Conservation (phyloP, 2,888 invertebrate species). For the Calephelis perditalis region DNA sequence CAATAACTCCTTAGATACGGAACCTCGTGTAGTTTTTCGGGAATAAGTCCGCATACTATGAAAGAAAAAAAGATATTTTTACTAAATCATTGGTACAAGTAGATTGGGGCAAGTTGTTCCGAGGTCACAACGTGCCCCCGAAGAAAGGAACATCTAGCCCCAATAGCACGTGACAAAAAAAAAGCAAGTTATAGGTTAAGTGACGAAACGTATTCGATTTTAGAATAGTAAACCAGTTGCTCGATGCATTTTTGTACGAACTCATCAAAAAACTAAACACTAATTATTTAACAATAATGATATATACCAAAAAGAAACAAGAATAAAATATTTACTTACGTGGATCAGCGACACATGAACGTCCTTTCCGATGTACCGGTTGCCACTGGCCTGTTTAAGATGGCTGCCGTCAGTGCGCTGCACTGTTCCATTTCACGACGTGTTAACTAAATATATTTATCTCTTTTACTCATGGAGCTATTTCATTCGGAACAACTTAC, state of each 20-base stretch:
- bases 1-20: conserved; percentile 14
- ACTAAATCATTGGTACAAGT: background rate
- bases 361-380: background rate
- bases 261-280: too few species aligned
- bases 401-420: background rate
- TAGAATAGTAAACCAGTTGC: too few species aligned
- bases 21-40: conserved; percentile 17
- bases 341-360: conserved; percentile 9
- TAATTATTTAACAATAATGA: background rate
- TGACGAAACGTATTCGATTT: too few species aligned
- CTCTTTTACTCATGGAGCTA: conserved; percentile 2
- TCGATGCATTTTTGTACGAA: too few species aligned
- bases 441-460: conserved; percentile 4
- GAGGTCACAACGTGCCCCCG: too few species aligned
- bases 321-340: conserved; percentile 5
- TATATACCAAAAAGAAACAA: conserved; percentile 4
- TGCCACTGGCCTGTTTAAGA: conserved; percentile 1
- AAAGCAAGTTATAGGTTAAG: background rate
- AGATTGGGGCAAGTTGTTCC: conserved; percentile 15
- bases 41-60: conserved; percentile 20
- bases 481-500: conserved; percentile 10
- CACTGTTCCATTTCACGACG: conserved; percentile 1
- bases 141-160: conserved; percentile 14
- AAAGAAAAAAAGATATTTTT: conserved; percentile 2
- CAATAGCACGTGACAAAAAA: conserved; percentile 12